Conservation (phyloP, 1,140 invertebrate genomes). For the Andricus grossulariae region DNA sequence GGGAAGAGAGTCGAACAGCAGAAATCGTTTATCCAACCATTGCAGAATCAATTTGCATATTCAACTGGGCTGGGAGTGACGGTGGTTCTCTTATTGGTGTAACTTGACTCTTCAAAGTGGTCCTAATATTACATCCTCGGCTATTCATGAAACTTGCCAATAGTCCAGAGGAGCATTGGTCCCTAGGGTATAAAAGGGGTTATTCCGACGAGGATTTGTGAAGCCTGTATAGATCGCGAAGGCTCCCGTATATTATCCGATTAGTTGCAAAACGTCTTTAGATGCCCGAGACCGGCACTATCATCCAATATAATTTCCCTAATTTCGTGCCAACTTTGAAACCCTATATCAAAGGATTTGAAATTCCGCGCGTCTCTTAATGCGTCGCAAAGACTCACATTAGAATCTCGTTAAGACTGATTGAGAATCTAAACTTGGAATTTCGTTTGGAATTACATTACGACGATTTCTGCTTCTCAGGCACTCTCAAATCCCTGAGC, state of each 20-base stretch:
- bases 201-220: neutral
- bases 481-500: neutral
- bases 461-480: neutral
- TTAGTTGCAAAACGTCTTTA: constrained; percentile 4
- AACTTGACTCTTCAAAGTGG: constrained; percentile 2
- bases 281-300: neutral
- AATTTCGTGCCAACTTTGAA: constrained; percentile 24
- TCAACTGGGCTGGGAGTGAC: too few species aligned
- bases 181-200: neutral
- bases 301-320: constrained; percentile 23
- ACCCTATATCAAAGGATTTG: constrained; percentile 22
- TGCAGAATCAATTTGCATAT: too few species aligned
- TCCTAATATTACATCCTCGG: constrained; percentile 16
- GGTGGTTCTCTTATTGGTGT: too few species aligned
- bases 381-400: constrained; percentile 16
- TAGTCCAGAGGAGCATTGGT: constrained; percentile 32
- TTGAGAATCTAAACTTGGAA: constrained; percentile 10
- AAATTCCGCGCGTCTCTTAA: constrained; percentile 9
- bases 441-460: constrained; percentile 19
- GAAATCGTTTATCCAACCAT: too few species aligned
- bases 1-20: too few species aligned
- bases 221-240: neutral
- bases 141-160: constrained; percentile 23
- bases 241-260: constrained; percentile 1
- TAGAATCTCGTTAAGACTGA: constrained; percentile 22